Percentiles rank a stretch among this genome's conserved stretches.
Evolutionary conservation across 2,888 invertebrate genomes (phyloP).

Genomic region (Marronus borbonicus): DNA sequence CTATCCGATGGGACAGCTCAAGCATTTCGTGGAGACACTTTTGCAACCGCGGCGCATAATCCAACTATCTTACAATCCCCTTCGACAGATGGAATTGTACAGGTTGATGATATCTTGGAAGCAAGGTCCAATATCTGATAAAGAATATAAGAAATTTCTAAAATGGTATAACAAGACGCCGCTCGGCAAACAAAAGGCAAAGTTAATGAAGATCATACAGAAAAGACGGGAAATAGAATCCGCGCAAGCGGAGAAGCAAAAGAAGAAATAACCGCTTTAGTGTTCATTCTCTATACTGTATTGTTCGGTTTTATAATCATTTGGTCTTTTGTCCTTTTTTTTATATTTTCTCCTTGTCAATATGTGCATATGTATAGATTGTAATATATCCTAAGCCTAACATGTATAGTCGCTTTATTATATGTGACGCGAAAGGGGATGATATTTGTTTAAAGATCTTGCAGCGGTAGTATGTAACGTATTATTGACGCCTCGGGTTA

Average conservation of each 20-base stretch:
- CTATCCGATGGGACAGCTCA: conserved; percentile 73
- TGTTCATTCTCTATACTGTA: background rate
- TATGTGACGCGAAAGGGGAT: conserved; percentile 13
- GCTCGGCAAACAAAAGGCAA: conserved; percentile 63
- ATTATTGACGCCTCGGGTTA: conserved; percentile 61
- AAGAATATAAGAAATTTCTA: conserved; percentile 71
- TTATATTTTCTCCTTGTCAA: background rate
- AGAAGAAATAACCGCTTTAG: conserved; percentile 36
- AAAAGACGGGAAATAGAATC: conserved; percentile 59
- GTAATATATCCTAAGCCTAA: conserved; percentile 22
- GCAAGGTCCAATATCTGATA: conserved; percentile 67
- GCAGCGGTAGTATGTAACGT: conserved; percentile 39
- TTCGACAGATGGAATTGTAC: conserved; percentile 73
- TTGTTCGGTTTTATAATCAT: conserved; percentile 11
- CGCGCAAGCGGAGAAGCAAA: conserved; percentile 62
- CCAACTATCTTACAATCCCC: conserved; percentile 72
- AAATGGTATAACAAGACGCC: conserved; percentile 71
- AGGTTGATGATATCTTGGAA: conserved; percentile 66
- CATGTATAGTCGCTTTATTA: background rate
- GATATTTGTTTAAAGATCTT: conserved; percentile 35
- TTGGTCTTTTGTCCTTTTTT: background rate
- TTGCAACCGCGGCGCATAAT: conserved; percentile 72
- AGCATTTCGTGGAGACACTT: conserved; percentile 69
- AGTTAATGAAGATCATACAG: conserved; percentile 59
- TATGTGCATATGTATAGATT: conserved; percentile 7